Evolutionary conservation across 1,140 invertebrate species (phyloP).

Genomic region (Cotesia vestalis): DNA sequence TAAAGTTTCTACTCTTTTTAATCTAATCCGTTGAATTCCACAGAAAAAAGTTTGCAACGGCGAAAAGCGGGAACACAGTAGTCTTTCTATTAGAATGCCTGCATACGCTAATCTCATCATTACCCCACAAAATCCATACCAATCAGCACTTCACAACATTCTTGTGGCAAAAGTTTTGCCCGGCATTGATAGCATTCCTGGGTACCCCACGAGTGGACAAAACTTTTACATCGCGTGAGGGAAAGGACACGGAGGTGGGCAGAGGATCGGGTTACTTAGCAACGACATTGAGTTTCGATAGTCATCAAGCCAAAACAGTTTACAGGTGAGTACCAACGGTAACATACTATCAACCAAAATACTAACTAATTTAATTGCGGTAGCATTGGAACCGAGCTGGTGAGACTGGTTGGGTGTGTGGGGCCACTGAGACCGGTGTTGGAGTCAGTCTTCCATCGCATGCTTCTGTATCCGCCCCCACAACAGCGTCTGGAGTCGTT

Average conservation of each 20-base stretch:
- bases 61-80: constrained; percentile 72
- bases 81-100: constrained; percentile 87
- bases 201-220: constrained; percentile 82
- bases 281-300: constrained; percentile 78
- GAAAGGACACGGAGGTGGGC: constrained; percentile 70
- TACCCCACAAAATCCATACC: constrained; percentile 81
- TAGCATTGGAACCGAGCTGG: constrained; percentile 88
- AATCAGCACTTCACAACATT: constrained; percentile 87
- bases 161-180: constrained; percentile 91
- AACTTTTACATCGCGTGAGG: constrained; percentile 74
- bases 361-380: constrained; percentile 45
- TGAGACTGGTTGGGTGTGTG: constrained; percentile 85
- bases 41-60: constrained; percentile 64
- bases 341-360: neutral
- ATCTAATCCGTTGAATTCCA: constrained; percentile 42
- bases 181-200: constrained; percentile 84
- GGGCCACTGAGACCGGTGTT: constrained; percentile 85
- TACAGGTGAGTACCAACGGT: constrained; percentile 72
- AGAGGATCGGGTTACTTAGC: constrained; percentile 77
- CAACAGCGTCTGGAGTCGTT: constrained; percentile 85
- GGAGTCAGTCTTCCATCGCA: constrained; percentile 91
- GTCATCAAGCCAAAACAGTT: constrained; percentile 83
- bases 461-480: constrained; percentile 87
- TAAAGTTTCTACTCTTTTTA: too few species aligned
- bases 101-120: constrained; percentile 81